Base-by-base conservation (phyloP, 2,797 vertebrate species). In the Melanotaenia parkinsoni region DNA sequence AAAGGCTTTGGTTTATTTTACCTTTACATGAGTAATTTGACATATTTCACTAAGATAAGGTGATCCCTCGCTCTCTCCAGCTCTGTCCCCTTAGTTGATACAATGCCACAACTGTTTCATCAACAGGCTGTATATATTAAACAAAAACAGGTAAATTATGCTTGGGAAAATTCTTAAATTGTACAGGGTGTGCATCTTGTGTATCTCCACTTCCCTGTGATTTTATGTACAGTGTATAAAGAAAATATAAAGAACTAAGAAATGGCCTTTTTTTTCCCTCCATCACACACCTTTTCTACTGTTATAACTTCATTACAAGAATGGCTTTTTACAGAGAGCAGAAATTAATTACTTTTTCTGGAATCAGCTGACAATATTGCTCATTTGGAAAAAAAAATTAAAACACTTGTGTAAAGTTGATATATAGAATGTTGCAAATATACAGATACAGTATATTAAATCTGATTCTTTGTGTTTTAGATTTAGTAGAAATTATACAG, bases 131-230 rank as follows among this genome's bases (percentile, higher is more conserved):
- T 82, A 83, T 74, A 88, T 58, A 67, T 37, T 60, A 85, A 85
- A 91, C 80, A 90, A 62, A 92, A 92, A 94, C 92, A 91, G 87
- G 93, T 94, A 76, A 86, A 35, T 79, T 67, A 92, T 95, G 94
- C 91, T 95, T 95, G 87, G 88, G 93, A 93, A 93, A 92, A 93
- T 87, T 92, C 47, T 92, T 92, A 92, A 92, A 81, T 91, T 93
- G 95, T 96, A 96, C 93, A 93, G 94, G 91, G 92, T 92, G 93
- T 94, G 89, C 84, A 95, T 96, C 80, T 96, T 95, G 77, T 95
- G 77, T 95, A 95, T 91, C 92, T 90, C 85, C 88, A 87, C 87
- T 76, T 76, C 67, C 62, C 77, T 86, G 89, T 91, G 91, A 90
- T 90, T 93, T 91, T 87, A 88, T 95, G 92, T 92, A 93, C 91